Evolutionary conservation across 2,797 vertebrate species (phyloP).

Genomic region (Potorous gilbertii): DNA sequence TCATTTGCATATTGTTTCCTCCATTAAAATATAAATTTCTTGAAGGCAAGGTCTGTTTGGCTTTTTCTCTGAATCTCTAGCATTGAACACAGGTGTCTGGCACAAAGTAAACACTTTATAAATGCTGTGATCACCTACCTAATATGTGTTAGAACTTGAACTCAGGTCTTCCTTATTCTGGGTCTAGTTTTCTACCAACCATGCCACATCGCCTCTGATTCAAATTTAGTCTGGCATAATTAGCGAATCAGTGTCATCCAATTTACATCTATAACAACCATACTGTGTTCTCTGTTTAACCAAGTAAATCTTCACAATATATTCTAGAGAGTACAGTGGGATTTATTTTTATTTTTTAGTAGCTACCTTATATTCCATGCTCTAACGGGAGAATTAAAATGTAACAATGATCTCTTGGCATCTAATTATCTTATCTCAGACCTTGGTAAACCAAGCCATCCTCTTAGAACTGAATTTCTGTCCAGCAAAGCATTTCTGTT

Average conservation of each 20-base stretch:
- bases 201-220: not conserved
- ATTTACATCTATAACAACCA: not conserved
- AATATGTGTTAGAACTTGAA: not conserved
- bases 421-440: conserved; percentile 84
- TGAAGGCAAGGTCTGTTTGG: not conserved
- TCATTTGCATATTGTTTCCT: not conserved
- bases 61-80: not conserved
- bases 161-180: not conserved
- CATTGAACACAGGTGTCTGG: not conserved
- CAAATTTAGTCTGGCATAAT: not conserved
- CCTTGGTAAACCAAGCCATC: conserved; percentile 80
- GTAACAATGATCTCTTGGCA: conserved; percentile 72
- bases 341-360: conserved; percentile 58
- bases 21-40: not conserved
- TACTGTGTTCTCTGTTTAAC: not conserved
- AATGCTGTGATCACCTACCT: not conserved
- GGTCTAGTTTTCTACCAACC: not conserved
- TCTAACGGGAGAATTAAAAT: conserved; percentile 57
- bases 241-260: conserved; percentile 15
- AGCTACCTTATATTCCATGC: conserved; percentile 45
- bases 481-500: conserved; percentile 84
- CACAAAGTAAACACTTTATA: not conserved
- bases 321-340: not conserved
- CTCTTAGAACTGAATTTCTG: conserved; percentile 81
- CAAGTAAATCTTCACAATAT: not conserved